Base-by-base conservation (phyloP, 1,140 invertebrate genomes). In the Stegodyphus dumicola region DNA sequence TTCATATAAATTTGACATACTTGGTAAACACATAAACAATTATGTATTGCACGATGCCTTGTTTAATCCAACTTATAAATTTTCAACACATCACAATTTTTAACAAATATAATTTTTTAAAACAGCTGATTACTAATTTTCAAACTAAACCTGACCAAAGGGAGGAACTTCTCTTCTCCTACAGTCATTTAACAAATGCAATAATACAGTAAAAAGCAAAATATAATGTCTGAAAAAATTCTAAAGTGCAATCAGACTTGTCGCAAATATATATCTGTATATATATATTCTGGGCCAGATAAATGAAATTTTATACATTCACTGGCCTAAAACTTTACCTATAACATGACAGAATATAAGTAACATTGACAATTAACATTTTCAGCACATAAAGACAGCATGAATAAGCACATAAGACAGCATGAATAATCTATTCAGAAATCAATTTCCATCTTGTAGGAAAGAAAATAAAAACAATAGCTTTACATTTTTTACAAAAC, bases 11-110 rank as follows among this genome's bases (percentile, higher is more conserved):
- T 77, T 48, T 18, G 15, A 67, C 18, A 77, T 77, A 77, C 64
- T 67, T 66, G 17, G 56, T 60, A 77, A 77, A 66, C 76, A 77
- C 76, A n/a, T 18, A 15, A 6, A 71, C 74, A 76, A 77, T 77
- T 11, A 76, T 54, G 67, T 85, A 85, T 85, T 85, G 81, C 81
- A 85, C 81, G 52, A 85, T 17, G 49, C 81, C 81, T 83, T 81
- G 53, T 18, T 66, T 83, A 74, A 83, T 52, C 11, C 79, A 83
- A 17, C 7, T 18, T n/a, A 9, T 18, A 48, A 54, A 49, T 10
- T 53, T 53, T n/a, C 33, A 67, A 66, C 64, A 76, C 9, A 76
- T 53, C 64, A 69, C 33, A 13, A 67, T 67, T 60, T 60, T 60
- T 60, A 60, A 60, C 15, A 15, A 11, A 33, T 9, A 60, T 60